Conservation (phyloP, 92 coral and sea anemone genomes). For the Nematostella vectensis region DNA sequence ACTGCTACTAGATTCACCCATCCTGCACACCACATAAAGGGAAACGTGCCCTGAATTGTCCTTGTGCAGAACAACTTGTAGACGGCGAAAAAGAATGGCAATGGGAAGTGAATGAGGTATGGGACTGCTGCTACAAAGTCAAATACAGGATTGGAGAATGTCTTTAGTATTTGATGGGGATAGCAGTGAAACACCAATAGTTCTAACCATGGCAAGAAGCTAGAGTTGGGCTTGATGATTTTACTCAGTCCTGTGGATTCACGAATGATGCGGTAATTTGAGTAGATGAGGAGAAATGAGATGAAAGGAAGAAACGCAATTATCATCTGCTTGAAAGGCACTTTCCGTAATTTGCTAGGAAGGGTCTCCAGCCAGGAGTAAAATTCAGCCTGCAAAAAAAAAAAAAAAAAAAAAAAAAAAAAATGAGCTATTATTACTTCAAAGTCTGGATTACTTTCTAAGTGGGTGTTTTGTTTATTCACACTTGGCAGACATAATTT, state of each 20-base stretch:
- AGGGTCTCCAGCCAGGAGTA: slow-evolving; percentile 75
- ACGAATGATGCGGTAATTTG: slow-evolving; percentile 80
- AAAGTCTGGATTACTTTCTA: background rate
- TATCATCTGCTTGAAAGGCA: slow-evolving; percentile 64
- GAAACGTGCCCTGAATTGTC: slow-evolving; percentile 72
- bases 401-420: background rate
- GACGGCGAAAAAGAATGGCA: slow-evolving; percentile 73
- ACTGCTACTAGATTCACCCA: slow-evolving; percentile 94
- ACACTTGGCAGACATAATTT: too few species aligned
- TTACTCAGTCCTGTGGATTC: slow-evolving; percentile 67
- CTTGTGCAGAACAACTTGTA: slow-evolving; percentile 76
- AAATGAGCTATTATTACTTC: background rate
- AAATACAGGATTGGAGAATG: slow-evolving; percentile 91
- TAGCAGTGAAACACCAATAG: slow-evolving; percentile 89
- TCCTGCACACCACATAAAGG: slow-evolving; percentile 93
- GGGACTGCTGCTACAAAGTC: slow-evolving; percentile 97
- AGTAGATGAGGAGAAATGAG: slow-evolving; percentile 56
- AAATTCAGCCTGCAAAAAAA: slow-evolving; percentile 72
- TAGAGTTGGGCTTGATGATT: slow-evolving; percentile 71
- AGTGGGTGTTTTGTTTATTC: background rate
- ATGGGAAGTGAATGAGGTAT: slow-evolving; percentile 83
- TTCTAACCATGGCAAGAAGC: slow-evolving; percentile 89
- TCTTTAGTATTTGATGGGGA: slow-evolving; percentile 93
- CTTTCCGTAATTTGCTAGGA: slow-evolving; percentile 67
- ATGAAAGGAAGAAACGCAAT: slow-evolving; percentile 74